These are phyloP conservation scores for Parapristionchus giblindavisi DNA, from an alignment of 2,888 invertebrate species.

Conservation along the genomic window DNA sequence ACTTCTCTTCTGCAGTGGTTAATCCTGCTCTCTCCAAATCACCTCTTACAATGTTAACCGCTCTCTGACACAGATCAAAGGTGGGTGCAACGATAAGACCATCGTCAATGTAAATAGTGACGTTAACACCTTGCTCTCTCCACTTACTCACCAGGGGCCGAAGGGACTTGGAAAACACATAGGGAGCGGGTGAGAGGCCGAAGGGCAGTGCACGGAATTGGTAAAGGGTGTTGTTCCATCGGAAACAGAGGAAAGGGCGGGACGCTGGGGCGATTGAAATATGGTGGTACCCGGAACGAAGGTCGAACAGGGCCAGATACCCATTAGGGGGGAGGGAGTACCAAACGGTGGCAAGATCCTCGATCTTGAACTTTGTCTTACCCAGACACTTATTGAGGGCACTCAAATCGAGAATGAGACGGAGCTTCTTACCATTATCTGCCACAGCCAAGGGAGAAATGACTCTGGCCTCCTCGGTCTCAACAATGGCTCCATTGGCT, in stretches of 20 bases:
- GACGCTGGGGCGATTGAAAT: not conserved
- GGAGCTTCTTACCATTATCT: not conserved
- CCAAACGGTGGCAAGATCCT: slow-evolving; percentile 10
- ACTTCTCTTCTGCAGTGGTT: not conserved
- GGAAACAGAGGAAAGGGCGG: not conserved
- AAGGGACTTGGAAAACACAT: slow-evolving; percentile 19
- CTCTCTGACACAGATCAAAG: not conserved
- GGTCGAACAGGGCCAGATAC: slow-evolving; percentile 2
- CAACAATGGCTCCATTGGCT: not conserved
- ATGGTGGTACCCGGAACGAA: slow-evolving; percentile 22
- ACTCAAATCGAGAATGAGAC: slow-evolving; percentile 9
- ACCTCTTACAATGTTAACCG: not conserved
- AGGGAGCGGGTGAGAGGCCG: slow-evolving; percentile 6
- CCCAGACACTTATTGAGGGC: not conserved
- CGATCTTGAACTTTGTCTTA: slow-evolving; percentile 10
- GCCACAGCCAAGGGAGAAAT: not conserved
- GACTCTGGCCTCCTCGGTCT: no score
- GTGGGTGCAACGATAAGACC: not conserved
- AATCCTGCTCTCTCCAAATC: not conserved
- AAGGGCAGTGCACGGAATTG: not conserved
- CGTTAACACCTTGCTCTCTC: not conserved
- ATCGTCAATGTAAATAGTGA: slow-evolving; percentile 24
- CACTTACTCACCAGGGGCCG: slow-evolving; percentile 3
- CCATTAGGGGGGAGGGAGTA: not conserved
- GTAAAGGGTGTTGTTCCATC: not conserved